Evolutionary conservation across 2,113 vertebrate species (phyloP).

Genomic region (Actenoides lindsayi): DNA sequence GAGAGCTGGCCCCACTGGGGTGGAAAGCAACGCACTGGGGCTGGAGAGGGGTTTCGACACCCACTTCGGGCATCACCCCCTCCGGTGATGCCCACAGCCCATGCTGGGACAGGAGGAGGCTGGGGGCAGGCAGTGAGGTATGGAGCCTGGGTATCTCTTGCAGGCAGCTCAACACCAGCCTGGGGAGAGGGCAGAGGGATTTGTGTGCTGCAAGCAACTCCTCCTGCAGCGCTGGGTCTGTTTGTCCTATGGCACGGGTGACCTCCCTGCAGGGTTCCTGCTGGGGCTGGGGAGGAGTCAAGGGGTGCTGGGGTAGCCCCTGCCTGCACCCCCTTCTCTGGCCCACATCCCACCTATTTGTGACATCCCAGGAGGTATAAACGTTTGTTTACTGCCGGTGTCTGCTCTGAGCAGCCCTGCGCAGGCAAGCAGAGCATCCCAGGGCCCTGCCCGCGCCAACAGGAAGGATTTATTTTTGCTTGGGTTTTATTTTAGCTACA

Average conservation of each 20-base stretch:
- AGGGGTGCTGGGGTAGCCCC: background rate
- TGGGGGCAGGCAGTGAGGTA: accelerated
- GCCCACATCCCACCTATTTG: background rate
- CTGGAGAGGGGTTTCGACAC: background rate
- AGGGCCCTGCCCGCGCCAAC: constrained; percentile 24
- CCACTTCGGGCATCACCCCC: background rate
- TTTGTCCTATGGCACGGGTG: background rate
- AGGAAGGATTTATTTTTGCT: constrained; percentile 74
- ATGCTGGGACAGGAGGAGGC: background rate
- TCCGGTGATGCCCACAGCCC: accelerated
- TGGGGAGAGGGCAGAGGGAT: accelerated
- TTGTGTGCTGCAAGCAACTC: background rate
- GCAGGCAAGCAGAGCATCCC: background rate
- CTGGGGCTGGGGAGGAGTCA: background rate
- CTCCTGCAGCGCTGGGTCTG: accelerated
- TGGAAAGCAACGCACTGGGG: background rate
- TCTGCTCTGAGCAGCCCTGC: background rate
- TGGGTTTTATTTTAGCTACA: constrained; percentile 70
- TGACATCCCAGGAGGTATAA: background rate
- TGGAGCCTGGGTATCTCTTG: accelerated
- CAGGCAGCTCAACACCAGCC: background rate
- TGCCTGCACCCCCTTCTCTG: background rate
- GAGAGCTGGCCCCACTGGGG: accelerated
- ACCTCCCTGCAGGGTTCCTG: background rate
- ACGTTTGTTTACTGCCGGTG: background rate